phyloP scores from a whole-genome alignment of 2,797 vertebrate species.

The Hydrophis major region DNA sequence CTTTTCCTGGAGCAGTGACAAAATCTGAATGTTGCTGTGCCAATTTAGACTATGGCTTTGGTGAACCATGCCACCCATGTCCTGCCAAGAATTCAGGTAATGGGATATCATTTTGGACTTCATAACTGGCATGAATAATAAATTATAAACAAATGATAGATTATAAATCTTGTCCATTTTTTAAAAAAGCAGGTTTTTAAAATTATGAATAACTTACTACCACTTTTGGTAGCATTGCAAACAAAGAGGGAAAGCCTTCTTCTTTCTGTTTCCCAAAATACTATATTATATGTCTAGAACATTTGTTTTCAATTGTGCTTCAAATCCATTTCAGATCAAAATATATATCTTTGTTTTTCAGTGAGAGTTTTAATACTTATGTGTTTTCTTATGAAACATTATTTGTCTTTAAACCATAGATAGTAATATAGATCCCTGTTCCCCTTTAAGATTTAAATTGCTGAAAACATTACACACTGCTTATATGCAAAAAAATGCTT shows the following conservation, averaged over 20 bases:
- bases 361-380: not conserved
- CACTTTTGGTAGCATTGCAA: not conserved
- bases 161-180: not conserved
- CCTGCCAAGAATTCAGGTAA: conserved; percentile 73
- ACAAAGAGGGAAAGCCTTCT: not conserved
- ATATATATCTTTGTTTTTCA: not conserved
- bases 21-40: conserved; percentile 81
- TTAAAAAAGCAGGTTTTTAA: not conserved
- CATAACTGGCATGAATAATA: not conserved
- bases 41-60: conserved; percentile 74
- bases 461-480: not conserved
- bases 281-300: not conserved
- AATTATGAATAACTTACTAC: not conserved
- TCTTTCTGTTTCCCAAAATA: not conserved
- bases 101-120: not conserved
- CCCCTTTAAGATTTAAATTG: not conserved
- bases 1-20: conserved; percentile 75
- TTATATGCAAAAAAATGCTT: not conserved
- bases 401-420: not conserved
- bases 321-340: conserved; percentile 3
- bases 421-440: not conserved
- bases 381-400: not conserved
- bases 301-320: not conserved
- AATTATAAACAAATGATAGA: not conserved
- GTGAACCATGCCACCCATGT: conserved; percentile 75